These are phyloP conservation scores for Elgonia sp. DNA, from an alignment of 2,888 invertebrate species.

Conservation along the genomic window DNA sequence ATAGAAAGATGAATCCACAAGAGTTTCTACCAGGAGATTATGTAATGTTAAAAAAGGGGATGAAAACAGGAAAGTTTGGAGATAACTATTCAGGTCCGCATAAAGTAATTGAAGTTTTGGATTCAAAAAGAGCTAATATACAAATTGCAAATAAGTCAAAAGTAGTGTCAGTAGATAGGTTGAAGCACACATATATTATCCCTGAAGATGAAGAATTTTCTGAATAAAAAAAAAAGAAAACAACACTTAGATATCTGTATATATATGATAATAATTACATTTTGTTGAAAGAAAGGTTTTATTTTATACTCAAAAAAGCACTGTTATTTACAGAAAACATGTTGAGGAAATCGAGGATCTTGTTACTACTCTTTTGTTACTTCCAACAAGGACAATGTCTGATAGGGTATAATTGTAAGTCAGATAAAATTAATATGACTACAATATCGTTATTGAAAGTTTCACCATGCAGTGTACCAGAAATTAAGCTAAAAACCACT, in stretches of 20 bases:
- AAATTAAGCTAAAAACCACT: neutral
- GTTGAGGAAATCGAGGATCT: neutral
- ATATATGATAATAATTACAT: too few species aligned
- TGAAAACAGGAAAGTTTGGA: neutral
- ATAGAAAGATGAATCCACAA: neutral
- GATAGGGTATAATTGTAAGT: too few species aligned
- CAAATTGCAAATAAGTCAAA: neutral
- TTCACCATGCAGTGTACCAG: neutral
- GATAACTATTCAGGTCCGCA: neutral
- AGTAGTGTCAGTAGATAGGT: neutral
- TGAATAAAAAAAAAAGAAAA: too few species aligned
- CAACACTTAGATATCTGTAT: too few species aligned
- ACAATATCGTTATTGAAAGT: neutral
- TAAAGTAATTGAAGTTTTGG: neutral
- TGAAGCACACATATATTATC: neutral
- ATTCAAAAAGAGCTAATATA: neutral
- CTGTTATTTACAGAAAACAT: too few species aligned
- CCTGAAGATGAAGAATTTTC: too few species aligned
- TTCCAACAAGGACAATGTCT: too few species aligned
- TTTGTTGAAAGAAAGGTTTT: too few species aligned
- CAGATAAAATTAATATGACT: constrained; percentile 1
- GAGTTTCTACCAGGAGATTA: neutral
- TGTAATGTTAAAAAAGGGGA: neutral
- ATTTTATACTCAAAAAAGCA: too few species aligned
- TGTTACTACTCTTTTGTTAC: neutral